Evolutionary conservation across 2,797 vertebrate species (phyloP).

Genomic region (Xiphorhynchus erythropygius): DNA sequence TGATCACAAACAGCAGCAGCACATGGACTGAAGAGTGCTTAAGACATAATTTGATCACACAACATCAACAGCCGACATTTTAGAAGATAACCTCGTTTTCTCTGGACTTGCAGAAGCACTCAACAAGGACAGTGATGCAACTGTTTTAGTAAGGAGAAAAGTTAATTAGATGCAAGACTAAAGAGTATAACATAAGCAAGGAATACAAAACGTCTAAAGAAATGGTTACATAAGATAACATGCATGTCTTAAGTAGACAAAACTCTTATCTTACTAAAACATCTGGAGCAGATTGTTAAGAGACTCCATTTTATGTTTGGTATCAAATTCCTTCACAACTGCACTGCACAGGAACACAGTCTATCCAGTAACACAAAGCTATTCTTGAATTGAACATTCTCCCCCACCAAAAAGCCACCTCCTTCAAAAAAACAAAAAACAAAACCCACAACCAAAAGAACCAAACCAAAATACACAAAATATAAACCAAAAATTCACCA

Average conservation of each 20-base stretch:
- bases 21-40: fast-evolving
- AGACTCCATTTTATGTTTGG: constrained; percentile 51
- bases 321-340: constrained; percentile 35
- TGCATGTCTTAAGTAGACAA: neutral
- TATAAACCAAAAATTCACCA: neutral
- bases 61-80: neutral
- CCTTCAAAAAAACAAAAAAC: neutral
- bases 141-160: neutral
- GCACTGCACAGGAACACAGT: neutral
- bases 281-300: constrained; percentile 31
- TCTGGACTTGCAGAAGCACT: neutral
- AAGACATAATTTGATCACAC: neutral
- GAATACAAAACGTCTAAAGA: neutral
- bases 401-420: neutral
- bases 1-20: neutral
- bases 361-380: neutral
- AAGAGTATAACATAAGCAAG: neutral
- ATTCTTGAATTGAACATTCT: neutral
- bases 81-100: neutral
- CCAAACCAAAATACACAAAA: neutral
- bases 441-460: neutral
- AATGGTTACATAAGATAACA: neutral
- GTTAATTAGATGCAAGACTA: neutral
- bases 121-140: neutral
- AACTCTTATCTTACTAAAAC: constrained; percentile 45